phyloP scores from a whole-genome alignment of 2,113 vertebrate species.

The Spheniscus mendiculus region DNA sequence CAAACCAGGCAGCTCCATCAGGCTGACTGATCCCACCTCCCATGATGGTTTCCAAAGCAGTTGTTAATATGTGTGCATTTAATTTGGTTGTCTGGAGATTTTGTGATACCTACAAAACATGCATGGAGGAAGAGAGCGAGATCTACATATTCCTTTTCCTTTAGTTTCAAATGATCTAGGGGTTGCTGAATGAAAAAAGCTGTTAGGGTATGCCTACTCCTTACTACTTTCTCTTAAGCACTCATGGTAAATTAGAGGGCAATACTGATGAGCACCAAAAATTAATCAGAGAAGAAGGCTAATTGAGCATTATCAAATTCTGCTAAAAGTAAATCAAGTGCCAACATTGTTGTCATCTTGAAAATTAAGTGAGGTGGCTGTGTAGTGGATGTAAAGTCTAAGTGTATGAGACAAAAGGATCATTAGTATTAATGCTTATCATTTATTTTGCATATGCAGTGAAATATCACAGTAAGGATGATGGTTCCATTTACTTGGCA shows the following conservation, averaged over 20 bases:
- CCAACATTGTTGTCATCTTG: slow-evolving; percentile 31
- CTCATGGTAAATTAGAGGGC: neutral
- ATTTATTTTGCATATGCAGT: slow-evolving; percentile 32
- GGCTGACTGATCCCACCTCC: neutral
- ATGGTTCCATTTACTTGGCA: slow-evolving; percentile 12
- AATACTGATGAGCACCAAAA: slow-evolving; percentile 1
- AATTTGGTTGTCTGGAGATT: neutral
- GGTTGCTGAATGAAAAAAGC: neutral
- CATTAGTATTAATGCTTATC: slow-evolving; percentile 29
- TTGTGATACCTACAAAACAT: neutral
- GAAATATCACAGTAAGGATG: slow-evolving; percentile 1
- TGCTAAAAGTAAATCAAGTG: slow-evolving; percentile 50
- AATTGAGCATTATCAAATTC: slow-evolving; percentile 45
- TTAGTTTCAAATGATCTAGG: neutral
- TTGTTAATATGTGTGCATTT: neutral
- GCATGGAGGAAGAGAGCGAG: neutral
- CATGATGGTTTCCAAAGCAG: neutral
- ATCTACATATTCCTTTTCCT: neutral
- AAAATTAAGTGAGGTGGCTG: slow-evolving; percentile 19
- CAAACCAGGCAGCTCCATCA: neutral
- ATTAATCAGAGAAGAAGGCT: slow-evolving; percentile 11
- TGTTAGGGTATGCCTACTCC: neutral
- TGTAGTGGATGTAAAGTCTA: neutral
- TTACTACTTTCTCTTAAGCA: neutral
- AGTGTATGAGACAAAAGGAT: slow-evolving; percentile 40